Conservation (phyloP, 2,113 vertebrate species). For the Tachysurus fulvidraco region DNA sequence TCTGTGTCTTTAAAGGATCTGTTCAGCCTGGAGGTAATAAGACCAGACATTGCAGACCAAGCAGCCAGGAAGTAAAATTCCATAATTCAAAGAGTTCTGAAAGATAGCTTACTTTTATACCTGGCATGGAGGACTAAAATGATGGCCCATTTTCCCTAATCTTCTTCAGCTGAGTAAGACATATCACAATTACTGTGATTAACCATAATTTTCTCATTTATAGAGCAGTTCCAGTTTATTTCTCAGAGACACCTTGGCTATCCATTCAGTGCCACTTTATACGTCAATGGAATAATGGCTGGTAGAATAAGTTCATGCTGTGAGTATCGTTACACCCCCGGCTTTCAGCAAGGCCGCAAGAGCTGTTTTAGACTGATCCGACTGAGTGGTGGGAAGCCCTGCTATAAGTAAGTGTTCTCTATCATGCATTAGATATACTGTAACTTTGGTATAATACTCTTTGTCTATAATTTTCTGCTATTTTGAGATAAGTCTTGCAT, state of each 20-base stretch:
- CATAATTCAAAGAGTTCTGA: conserved; percentile 13
- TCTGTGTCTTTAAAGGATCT: conserved; percentile 77
- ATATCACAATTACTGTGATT: background rate
- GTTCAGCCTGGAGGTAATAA: conserved; percentile 72
- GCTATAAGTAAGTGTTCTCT: conserved; percentile 68
- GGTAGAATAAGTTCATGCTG: conserved; percentile 79
- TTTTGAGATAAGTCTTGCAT: background rate
- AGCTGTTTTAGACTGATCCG: conserved; percentile 73
- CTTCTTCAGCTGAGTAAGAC: conserved; percentile 10
- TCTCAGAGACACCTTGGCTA: conserved; percentile 75
- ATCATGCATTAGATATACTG: background rate
- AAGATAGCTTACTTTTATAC: background rate
- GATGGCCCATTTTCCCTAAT: conserved; percentile 4
- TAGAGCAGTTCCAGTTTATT: conserved; percentile 76
- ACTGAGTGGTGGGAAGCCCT: conserved; percentile 74
- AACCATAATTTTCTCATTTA: conserved; percentile 6
- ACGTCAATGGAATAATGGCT: conserved; percentile 70
- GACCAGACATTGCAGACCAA: background rate
- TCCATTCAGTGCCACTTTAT: conserved; percentile 76
- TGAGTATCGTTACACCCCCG: conserved; percentile 76
- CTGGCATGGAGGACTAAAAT: conserved; percentile 6
- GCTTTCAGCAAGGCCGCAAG: conserved; percentile 75
- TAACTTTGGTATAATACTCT: background rate
- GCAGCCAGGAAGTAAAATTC: conserved; percentile 19
- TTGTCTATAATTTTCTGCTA: background rate